phyloP scores from a whole-genome alignment of 2,888 invertebrate genomes.

The Anodontia alba region DNA sequence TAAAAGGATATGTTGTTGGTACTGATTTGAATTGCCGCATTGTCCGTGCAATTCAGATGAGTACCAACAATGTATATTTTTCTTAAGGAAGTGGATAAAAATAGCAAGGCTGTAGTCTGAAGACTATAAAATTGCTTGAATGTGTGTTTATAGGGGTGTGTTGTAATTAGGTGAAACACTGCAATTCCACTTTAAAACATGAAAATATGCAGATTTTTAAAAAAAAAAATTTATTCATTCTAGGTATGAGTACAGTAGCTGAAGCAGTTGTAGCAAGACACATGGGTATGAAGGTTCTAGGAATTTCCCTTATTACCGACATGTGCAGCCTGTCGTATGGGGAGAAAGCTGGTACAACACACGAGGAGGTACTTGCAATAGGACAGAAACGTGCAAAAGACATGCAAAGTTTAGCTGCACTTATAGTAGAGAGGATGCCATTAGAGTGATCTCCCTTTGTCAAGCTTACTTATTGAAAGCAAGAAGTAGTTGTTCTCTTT shows the following conservation, averaged over 20 bases:
- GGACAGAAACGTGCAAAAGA: slow-evolving; percentile 79
- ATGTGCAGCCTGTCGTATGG: slow-evolving; percentile 93
- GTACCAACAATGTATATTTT: too few relatives aligned
- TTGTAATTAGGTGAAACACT: too few relatives aligned
- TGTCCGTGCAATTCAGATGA: too few relatives aligned
- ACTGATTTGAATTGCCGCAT: too few relatives aligned
- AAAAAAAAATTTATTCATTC: too few relatives aligned
- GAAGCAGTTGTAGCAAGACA: slow-evolving; percentile 97
- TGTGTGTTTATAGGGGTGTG: too few relatives aligned
- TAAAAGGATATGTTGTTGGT: too few relatives aligned
- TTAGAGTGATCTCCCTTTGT: not conserved
- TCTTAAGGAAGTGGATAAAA: too few relatives aligned
- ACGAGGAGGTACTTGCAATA: slow-evolving; percentile 90
- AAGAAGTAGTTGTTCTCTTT: not conserved
- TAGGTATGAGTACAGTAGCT: slow-evolving; percentile 90
- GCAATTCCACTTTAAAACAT: too few relatives aligned
- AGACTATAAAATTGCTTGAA: too few relatives aligned
- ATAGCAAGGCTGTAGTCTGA: too few relatives aligned
- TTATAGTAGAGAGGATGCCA: slow-evolving; percentile 61
- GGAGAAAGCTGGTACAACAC: slow-evolving; percentile 90
- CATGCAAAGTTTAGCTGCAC: slow-evolving; percentile 76
- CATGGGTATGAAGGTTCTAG: slow-evolving; percentile 90
- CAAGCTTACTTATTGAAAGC: not conserved
- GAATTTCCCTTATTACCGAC: slow-evolving; percentile 97
- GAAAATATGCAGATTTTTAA: too few relatives aligned